Percentiles rank a stretch among this genome's conserved stretches.
Conservation (phyloP, 1,140 invertebrate species). For the Drosophila watanabei region DNA sequence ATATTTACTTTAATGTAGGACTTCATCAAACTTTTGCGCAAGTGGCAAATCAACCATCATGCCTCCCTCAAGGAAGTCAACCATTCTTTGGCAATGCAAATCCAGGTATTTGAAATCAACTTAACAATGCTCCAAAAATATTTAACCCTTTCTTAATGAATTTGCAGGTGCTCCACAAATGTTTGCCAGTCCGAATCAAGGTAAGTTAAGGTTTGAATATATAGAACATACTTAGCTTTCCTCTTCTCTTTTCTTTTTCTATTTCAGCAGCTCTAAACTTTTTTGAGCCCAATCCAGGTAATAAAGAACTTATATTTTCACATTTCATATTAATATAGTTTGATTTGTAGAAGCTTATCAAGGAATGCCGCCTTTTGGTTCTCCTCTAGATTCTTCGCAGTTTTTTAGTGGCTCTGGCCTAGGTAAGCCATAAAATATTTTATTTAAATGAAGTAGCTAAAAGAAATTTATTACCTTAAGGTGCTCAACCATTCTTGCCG, state of each 20-base stretch:
- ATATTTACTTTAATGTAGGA: neutral
- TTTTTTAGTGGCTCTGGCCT: neutral
- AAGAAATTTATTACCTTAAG: neutral
- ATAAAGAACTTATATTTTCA: neutral
- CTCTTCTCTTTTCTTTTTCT: neutral
- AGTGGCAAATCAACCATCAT: neutral
- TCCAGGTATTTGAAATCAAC: neutral
- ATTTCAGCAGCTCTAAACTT: conserved; percentile 4
- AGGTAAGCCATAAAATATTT: neutral
- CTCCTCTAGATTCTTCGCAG: conserved; percentile 12
- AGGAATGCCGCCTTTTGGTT: conserved; percentile 1
- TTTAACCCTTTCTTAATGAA: too few species aligned
- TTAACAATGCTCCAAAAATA: neutral
- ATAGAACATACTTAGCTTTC: neutral
- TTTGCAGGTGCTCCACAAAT: neutral
- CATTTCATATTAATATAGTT: neutral
- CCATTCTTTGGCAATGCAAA: neutral
- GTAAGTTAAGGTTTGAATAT: neutral
- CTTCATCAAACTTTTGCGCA: conserved; percentile 6
- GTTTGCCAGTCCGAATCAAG: conserved; percentile 5
- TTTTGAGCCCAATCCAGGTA: conserved; percentile 20
- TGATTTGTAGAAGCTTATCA: conserved; percentile 5
- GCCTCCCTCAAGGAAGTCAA: neutral
- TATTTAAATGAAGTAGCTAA: neutral
- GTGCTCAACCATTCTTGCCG: conserved; percentile 6